phyloP scores from a whole-genome alignment of 2,888 invertebrate species.

The Pristionchus maxplancki region DNA sequence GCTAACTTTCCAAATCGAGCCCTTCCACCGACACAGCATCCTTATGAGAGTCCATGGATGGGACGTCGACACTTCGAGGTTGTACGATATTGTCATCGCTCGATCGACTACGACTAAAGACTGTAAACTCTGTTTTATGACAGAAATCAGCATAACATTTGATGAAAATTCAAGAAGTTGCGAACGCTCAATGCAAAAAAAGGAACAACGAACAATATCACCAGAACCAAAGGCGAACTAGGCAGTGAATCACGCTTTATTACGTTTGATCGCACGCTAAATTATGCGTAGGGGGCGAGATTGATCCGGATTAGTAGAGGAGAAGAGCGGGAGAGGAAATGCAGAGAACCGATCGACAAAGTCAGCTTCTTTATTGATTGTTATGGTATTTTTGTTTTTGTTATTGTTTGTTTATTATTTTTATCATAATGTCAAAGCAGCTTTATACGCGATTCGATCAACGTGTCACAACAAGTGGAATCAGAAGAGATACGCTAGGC shows the following conservation, averaged over 20 bases:
- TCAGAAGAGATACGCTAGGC: not conserved
- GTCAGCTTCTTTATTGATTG: not conserved
- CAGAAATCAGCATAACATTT: too few species aligned
- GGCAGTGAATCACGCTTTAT: constrained; percentile 5
- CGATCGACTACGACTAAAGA: not conserved
- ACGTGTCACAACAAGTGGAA: constrained; percentile 8
- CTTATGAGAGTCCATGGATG: constrained; percentile 67
- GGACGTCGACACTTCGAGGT: constrained; percentile 66
- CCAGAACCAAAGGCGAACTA: not conserved
- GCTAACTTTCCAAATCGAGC: constrained; percentile 48
- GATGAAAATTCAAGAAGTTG: not conserved
- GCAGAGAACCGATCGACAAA: not conserved
- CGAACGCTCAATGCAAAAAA: not conserved
- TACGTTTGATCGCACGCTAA: constrained; percentile 14
- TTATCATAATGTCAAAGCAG: not conserved
- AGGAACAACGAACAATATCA: not conserved
- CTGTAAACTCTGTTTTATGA: too few species aligned
- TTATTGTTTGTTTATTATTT: not conserved
- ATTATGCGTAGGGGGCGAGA: constrained; percentile 12
- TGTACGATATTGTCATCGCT: constrained; percentile 68
- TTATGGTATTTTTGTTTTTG: not conserved
- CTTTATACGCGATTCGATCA: constrained; percentile 25
- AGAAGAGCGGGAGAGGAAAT: not conserved
- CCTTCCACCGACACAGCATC: constrained; percentile 61
- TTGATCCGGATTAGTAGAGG: not conserved